Percentiles rank a stretch among this genome's conserved stretches.
phyloP scores from a whole-genome alignment of 2,888 invertebrate genomes.

The Gerris lacustris region DNA sequence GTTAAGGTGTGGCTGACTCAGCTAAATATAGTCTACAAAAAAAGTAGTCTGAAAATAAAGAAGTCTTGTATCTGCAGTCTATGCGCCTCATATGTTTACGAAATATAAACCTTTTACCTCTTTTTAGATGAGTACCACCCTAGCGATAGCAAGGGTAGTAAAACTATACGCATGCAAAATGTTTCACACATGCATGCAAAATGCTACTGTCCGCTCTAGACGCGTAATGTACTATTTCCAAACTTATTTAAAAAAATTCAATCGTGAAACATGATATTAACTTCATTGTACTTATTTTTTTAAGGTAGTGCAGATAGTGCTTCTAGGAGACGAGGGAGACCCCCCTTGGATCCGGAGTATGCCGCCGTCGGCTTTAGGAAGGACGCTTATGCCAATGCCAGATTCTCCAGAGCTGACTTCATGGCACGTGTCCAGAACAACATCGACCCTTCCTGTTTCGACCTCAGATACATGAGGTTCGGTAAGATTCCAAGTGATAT shows the following conservation, averaged over 20 bases:
- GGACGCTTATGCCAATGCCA: background rate
- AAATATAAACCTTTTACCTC: too few relatives aligned
- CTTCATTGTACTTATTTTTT: background rate
- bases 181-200: too few relatives aligned
- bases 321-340: background rate
- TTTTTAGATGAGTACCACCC: too few relatives aligned
- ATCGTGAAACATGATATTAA: background rate
- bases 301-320: background rate
- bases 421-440: background rate
- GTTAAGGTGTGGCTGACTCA: too few relatives aligned
- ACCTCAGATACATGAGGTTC: background rate
- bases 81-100: too few relatives aligned
- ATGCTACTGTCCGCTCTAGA: too few relatives aligned
- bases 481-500: background rate
- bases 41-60: too few relatives aligned
- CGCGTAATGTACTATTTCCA: too few relatives aligned
- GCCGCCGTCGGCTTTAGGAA: background rate
- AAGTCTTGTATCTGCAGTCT: too few relatives aligned
- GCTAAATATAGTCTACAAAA: too few relatives aligned
- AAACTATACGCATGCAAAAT: too few relatives aligned
- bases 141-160: too few relatives aligned
- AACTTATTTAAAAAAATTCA: background rate
- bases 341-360: constrained; percentile 5
- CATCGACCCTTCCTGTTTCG: background rate
- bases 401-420: background rate